phyloP scores from a whole-genome alignment of 2,797 vertebrate genomes.

The Microctenopoma stevenorrisi region DNA sequence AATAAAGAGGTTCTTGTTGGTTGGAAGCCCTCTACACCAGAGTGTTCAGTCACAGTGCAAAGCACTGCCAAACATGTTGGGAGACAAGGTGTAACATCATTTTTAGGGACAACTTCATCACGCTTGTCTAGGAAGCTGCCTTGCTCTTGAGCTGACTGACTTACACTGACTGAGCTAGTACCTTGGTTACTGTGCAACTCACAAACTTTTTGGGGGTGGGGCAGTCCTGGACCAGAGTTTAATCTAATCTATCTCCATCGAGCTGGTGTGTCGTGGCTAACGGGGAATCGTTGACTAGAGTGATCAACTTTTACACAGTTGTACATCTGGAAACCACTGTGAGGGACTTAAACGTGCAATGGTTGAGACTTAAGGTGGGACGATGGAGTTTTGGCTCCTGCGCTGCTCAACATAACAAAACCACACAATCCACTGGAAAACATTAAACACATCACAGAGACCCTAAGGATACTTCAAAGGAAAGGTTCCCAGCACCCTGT shows the following conservation, averaged over 20 bases:
- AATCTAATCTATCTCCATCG: slow-evolving; percentile 17
- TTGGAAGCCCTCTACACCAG: neutral
- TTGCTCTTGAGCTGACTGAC: too few relatives aligned
- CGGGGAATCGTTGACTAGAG: too few relatives aligned
- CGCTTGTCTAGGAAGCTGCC: neutral
- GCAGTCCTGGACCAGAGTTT: neutral
- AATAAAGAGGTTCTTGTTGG: neutral
- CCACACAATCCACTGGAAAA: neutral
- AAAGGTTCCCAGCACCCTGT: neutral
- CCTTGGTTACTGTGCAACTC: neutral
- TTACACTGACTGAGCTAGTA: neutral
- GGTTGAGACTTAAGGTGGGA: neutral
- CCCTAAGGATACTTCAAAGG: neutral
- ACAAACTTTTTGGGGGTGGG: neutral
- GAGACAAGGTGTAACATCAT: too few relatives aligned
- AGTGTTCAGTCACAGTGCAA: too few relatives aligned
- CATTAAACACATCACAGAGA: neutral
- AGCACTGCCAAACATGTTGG: too few relatives aligned
- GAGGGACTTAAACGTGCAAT: neutral
- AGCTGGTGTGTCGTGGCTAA: neutral
- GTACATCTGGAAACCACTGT: neutral
- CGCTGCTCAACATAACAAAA: neutral
- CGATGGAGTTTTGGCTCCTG: neutral
- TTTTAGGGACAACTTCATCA: neutral
- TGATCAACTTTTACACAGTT: neutral